Conservation (phyloP, 1,140 invertebrate genomes). For the Drosophila mojavensis region DNA sequence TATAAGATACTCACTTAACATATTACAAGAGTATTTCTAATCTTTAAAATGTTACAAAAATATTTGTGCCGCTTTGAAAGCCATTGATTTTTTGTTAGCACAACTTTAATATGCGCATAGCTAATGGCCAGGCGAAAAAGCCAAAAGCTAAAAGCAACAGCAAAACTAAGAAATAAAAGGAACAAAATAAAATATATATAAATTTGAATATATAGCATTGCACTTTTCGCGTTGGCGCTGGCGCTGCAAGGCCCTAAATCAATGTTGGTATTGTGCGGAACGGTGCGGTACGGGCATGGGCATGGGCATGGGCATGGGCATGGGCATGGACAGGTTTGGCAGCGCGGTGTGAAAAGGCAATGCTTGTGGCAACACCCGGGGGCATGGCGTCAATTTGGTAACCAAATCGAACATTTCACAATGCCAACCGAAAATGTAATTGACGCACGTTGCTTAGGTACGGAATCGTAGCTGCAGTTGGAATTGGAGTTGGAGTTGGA, state of each 20-base stretch:
- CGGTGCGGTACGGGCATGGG: too few relatives aligned
- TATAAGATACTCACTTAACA: too few relatives aligned
- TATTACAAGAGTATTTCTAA: too few relatives aligned
- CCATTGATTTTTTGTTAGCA: background rate
- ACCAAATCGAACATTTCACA: conserved; percentile 39
- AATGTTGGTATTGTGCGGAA: conserved; percentile 30
- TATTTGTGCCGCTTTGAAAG: conserved; percentile 1
- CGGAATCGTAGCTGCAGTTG: background rate
- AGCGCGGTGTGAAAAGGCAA: conserved; percentile 9
- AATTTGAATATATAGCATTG: conserved; percentile 15
- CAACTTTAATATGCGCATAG: background rate
- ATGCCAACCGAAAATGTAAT: conserved; percentile 40
- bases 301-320: too few relatives aligned
- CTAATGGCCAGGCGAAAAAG: background rate
- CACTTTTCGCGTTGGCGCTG: conserved; percentile 6
- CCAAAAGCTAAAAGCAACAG: background rate
- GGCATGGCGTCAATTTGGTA: conserved; percentile 40
- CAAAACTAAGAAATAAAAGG: background rate
- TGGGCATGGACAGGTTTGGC: background rate
- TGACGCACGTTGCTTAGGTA: conserved; percentile 17
- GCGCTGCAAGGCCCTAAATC: conserved; percentile 22
- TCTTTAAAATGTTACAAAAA: background rate
- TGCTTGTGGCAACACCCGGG: conserved; percentile 19
- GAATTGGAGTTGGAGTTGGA: background rate
- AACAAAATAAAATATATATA: background rate